A percentile compares a stretch with the other conserved stretches of the same genome.
Conservation (phyloP, 2,113 vertebrate species). For the Saiga tatarica region DNA sequence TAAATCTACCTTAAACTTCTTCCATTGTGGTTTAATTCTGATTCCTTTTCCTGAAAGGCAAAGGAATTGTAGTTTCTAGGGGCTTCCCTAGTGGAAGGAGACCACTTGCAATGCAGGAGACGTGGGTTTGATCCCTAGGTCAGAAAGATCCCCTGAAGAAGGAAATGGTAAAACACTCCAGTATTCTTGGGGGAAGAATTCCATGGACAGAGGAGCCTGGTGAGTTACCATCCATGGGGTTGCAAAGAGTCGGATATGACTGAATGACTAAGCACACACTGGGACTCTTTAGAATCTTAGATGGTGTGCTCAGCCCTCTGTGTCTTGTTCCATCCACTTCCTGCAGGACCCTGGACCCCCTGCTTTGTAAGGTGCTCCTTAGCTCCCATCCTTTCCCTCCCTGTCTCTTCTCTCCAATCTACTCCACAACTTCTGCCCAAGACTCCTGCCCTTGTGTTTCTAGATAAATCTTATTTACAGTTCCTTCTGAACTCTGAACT, state of each 20-base stretch:
- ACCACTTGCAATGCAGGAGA: not conserved
- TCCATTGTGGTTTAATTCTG: not conserved
- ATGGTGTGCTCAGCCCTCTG: not conserved
- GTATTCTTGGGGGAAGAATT: not conserved
- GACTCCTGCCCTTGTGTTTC: not conserved
- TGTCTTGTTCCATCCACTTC: not conserved
- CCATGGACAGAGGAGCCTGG: not conserved
- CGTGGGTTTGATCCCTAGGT: not conserved
- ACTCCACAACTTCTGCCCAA: not conserved
- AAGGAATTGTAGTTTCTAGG: not conserved
- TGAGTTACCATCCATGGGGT: not conserved
- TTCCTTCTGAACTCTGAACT: not conserved
- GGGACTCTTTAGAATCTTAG: not conserved
- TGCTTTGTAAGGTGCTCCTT: not conserved
- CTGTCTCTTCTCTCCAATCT: not conserved
- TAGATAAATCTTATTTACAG: not conserved
- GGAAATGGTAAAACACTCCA: not conserved
- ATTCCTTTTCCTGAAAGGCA: not conserved
- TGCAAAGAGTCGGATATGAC: not conserved
- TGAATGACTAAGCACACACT: not conserved
- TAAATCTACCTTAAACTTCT: not conserved
- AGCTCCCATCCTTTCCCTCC: not conserved
- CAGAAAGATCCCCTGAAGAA: not conserved
- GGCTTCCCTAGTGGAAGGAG: not conserved
- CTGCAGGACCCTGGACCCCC: not conserved